phyloP scores from a whole-genome alignment of 2,888 invertebrate genomes.

The Orthonychiurus folsomi region DNA sequence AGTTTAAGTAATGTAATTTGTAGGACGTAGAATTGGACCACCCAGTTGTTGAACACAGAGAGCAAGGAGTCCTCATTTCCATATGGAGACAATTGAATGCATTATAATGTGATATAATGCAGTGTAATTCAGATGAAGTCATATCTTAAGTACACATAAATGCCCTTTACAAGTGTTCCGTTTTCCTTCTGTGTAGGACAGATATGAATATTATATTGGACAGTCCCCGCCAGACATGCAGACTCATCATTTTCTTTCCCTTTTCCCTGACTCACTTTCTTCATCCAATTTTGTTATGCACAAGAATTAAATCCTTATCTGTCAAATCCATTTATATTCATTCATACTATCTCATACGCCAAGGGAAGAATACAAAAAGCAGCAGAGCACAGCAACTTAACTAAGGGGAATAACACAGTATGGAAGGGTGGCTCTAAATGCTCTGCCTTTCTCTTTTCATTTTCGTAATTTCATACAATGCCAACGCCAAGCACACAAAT shows the following conservation, averaged over 20 bases:
- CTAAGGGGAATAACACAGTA: no score
- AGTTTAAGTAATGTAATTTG: background rate
- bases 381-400: no score
- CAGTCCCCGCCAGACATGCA: background rate
- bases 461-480: no score
- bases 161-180: conserved; percentile 1
- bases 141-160: conserved; percentile 1
- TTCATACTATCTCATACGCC: background rate
- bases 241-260: background rate
- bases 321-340: background rate
- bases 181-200: background rate
- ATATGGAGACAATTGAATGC: background rate
- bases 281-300: background rate
- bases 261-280: background rate
- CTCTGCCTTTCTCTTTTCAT: no score
- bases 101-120: background rate
- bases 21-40: background rate
- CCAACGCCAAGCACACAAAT: no score
- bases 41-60: background rate
- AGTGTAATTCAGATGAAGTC: background rate
- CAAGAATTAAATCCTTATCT: background rate
- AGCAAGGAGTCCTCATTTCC: background rate
- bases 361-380: no score
- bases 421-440: background rate
- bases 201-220: background rate